These are phyloP conservation scores for Lepidurus arcticus DNA, from an alignment of 1,140 invertebrate species.

Conservation along the genomic window DNA sequence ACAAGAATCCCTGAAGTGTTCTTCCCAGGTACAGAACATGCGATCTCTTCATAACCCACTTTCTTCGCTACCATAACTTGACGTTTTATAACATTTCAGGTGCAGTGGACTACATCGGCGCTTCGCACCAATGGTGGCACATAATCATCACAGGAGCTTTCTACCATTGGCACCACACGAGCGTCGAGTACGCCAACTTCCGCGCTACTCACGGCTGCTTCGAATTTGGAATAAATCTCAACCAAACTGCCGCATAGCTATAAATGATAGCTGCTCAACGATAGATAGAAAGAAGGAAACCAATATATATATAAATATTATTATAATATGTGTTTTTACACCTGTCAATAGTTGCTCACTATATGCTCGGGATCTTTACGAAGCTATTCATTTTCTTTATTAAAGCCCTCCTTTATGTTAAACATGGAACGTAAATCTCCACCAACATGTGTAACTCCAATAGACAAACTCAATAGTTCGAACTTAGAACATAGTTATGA, in stretches of 20 bases:
- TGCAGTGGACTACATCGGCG: conserved; percentile 31
- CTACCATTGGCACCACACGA: conserved; percentile 49
- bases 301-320: conserved; percentile 3
- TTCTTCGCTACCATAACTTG: neutral
- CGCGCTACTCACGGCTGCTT: conserved; percentile 33
- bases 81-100: conserved; percentile 25
- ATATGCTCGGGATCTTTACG: neutral
- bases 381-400: conserved; percentile 18
- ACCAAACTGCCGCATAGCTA: neutral
- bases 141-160: conserved; percentile 48
- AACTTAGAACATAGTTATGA: neutral
- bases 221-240: conserved; percentile 10
- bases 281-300: neutral
- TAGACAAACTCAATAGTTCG: neutral
- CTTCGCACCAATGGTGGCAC: conserved; percentile 52
- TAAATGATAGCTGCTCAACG: neutral
- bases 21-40: conserved; percentile 53
- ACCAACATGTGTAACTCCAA: neutral
- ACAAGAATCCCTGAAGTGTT: conserved; percentile 63
- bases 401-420: conserved; percentile 22
- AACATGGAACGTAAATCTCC: conserved; percentile 4
- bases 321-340: conserved; percentile 1
- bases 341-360: neutral
- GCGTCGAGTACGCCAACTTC: conserved; percentile 39
- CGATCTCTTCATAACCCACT: conserved; percentile 11